These are phyloP conservation scores for Meta bourneti DNA, from an alignment of 2,888 invertebrate species.

Conservation along the genomic window DNA sequence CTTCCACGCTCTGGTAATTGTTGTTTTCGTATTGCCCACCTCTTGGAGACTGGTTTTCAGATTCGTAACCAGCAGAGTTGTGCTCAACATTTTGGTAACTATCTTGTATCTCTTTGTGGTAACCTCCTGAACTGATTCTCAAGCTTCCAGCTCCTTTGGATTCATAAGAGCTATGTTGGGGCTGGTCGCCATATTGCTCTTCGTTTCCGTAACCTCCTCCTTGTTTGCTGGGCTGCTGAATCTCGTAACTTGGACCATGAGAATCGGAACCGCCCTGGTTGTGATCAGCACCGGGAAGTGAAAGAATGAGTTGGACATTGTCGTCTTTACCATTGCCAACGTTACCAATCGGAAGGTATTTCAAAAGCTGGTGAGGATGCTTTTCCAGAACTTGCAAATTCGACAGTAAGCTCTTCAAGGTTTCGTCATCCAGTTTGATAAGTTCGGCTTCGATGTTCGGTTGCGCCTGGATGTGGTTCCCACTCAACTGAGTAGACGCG, in stretches of 20 bases:
- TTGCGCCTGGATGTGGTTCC: conserved; percentile 20
- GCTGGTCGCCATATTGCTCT: not conserved
- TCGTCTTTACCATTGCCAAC: conserved; percentile 31
- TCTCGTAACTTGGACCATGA: not conserved
- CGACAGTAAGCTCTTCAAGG: conserved; percentile 50
- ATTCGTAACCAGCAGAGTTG: conserved; percentile 30
- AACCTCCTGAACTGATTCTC: conserved; percentile 33
- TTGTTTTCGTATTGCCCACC: conserved; percentile 18
- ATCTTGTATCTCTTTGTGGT: conserved; percentile 21
- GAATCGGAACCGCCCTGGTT: conserved; percentile 19
- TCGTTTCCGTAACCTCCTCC: conserved; percentile 12
- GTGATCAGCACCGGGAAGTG: conserved; percentile 26
- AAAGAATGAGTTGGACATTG: conserved; percentile 49
- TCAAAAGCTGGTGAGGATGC: conserved; percentile 53
- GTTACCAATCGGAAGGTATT: conserved; percentile 45
- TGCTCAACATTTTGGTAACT: conserved; percentile 21
- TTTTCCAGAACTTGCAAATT: conserved; percentile 60
- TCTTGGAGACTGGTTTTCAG: conserved; percentile 13
- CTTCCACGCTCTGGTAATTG: conserved; percentile 22
- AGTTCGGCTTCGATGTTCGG: conserved; percentile 70
- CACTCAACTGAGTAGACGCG: conserved; percentile 2
- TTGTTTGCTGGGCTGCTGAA: not conserved
- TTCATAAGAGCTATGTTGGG: conserved; percentile 1
- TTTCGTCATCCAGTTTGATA: conserved; percentile 63
- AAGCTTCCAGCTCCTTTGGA: conserved; percentile 19